Evolutionary conservation across 64 coral and sea anemone species (phyloP), one percentile per base, ranked within the genome.

Genomic region (Stylophora pistillata): DNA sequence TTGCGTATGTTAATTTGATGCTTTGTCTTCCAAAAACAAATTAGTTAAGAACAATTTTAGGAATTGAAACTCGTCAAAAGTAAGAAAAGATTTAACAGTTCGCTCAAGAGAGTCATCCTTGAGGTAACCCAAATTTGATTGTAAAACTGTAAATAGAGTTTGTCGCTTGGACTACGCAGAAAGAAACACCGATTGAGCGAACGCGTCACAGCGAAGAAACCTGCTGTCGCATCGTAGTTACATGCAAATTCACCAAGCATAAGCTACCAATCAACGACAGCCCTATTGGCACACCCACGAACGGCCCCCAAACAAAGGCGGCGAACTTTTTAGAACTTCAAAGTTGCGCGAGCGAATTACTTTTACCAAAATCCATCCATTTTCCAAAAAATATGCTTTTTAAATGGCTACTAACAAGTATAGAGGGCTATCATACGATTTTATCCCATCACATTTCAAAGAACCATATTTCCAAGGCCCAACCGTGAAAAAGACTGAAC

Each of bases 211-310:
- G 37, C 37, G 37, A 47, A 47, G 37, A 47, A 47, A 47, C 37
- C 37, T 47, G 37, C 7, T 47, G 37, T 47, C 61, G 63, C 69
- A 53, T 3, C n/a, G 34, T 21, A 82, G 37, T 86, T 26, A 18
- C 53, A 88, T 88, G 73, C n/a, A 56, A 78, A 85, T 52, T 56
- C 5, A 47, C 3, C 37, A 9, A 53, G 31, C 63, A 31, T 58
- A 52, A 79, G 23, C 26, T 62, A 76, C 91, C 91, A 93, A 93
- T 93, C 86, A 82, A 15, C 52, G 71, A 83, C 12, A 56, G 86
- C 78, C 86, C 89, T 82, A 83, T 89, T 9, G 86, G 58, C 91
- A 93, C 91, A 74, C 91, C 91, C 88, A 70, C 91, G n/a, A 21
- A 69, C 58, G 53, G 55, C 86, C 91, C 88, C 25, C 71, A 82